A percentile compares a stretch with the other conserved stretches of the same genome.
Conservation (phyloP, 2,113 vertebrate genomes). For the Cygnus atratus region DNA sequence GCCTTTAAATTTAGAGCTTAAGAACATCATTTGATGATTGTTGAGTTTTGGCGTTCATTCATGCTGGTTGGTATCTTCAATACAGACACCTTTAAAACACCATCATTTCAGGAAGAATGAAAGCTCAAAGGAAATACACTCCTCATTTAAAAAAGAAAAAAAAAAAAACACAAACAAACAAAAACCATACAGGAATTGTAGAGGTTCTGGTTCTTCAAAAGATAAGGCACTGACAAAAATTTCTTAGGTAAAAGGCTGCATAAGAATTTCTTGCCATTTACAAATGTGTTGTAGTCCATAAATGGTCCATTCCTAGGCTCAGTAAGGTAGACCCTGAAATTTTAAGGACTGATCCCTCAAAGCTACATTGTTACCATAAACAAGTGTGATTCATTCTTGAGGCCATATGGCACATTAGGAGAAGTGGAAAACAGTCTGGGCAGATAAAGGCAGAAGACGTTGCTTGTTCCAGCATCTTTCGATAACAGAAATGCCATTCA, state of each 20-base stretch:
- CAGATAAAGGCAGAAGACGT: conserved; percentile 79
- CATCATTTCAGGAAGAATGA: conserved; percentile 58
- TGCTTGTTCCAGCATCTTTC: conserved; percentile 67
- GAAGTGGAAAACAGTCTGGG: conserved; percentile 80
- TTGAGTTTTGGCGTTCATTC: conserved; percentile 70
- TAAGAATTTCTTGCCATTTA: conserved; percentile 84
- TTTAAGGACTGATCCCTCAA: conserved; percentile 78
- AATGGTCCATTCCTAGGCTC: conserved; percentile 78
- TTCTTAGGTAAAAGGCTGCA: conserved; percentile 89
- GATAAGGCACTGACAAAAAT: conserved; percentile 89
- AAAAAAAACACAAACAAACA: conserved; percentile 11
- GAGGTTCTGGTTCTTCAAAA: conserved; percentile 81
- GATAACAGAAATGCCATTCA: conserved; percentile 59
- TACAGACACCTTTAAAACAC: conserved; percentile 62
- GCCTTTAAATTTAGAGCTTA: conserved; percentile 71
- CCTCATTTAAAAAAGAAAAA: conserved; percentile 36
- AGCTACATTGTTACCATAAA: conserved; percentile 76
- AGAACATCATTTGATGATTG: conserved; percentile 57
- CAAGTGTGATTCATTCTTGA: conserved; percentile 72
- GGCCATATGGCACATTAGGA: conserved; percentile 76
- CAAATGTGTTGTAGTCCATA: conserved; percentile 78
- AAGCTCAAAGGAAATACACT: conserved; percentile 63
- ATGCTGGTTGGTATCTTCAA: conserved; percentile 61
- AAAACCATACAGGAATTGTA: conserved; percentile 72
- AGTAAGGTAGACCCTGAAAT: conserved; percentile 80